These are phyloP conservation scores for Sorex araneus DNA, from an alignment of 2,113 vertebrate species.

Conservation along the genomic window DNA sequence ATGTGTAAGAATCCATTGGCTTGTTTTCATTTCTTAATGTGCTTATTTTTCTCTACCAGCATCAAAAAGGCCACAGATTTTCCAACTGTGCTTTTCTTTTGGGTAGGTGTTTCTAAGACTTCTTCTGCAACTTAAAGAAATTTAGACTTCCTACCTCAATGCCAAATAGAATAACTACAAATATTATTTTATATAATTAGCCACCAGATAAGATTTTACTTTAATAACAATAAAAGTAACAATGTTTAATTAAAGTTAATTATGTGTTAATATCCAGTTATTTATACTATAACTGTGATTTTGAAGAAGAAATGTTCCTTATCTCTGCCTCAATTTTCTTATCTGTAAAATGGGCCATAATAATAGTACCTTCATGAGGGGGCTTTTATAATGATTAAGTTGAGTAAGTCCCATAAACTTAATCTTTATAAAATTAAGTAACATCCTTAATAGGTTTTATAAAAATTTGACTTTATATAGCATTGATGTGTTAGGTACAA, in stretches of 20 bases:
- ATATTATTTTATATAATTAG: background rate
- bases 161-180: background rate
- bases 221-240: background rate
- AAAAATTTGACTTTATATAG: too few relatives aligned
- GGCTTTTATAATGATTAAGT: background rate
- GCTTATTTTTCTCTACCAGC: constrained; percentile 64
- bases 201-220: background rate
- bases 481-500: background rate
- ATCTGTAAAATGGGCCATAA: background rate
- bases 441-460: background rate
- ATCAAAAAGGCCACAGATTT: constrained; percentile 61
- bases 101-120: too few relatives aligned
- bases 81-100: background rate
- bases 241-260: background rate
- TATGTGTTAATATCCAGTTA: background rate
- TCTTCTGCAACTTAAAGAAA: background rate
- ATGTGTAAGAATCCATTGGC: constrained; percentile 70
- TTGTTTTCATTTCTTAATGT: constrained; percentile 76
- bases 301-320: background rate
- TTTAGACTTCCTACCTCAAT: background rate
- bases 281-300: background rate
- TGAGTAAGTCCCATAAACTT: too few relatives aligned
- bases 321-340: constrained; percentile 1
- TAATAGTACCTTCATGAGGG: background rate
- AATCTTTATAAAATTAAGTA: background rate